Evolutionary conservation across 2,113 vertebrate genomes (phyloP), one percentile per base, ranked within the genome.

Genomic region (Globicephala melas): DNA sequence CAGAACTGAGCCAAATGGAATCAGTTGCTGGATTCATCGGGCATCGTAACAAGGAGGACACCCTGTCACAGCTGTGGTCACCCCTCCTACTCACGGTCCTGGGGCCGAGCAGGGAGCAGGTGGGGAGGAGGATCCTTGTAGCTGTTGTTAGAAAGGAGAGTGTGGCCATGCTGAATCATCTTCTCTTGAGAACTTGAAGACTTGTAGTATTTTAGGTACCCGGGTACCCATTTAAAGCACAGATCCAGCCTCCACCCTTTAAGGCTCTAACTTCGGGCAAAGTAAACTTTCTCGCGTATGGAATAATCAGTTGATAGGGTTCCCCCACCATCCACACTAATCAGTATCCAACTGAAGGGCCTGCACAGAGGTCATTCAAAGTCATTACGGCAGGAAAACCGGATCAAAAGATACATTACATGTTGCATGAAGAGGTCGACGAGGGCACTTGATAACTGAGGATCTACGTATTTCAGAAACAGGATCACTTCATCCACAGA

Each of bases 401-500:
- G 2, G 97, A 97, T 41, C 85, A 94, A 98, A 97, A 97, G 85
- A 87, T 68, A 80, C 99, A 99, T 98, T 98, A 99, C 99, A 77
- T 99, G 99, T 99, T 99, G 99, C 94, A 99, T 99, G 98, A 99
- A 99, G 67, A 99, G 99, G 89, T 99, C 99, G 0, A 99, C 99
- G 6, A 99, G 99, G n/a, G 99, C 99, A 33, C 98, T 99, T 94
- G 99, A 98, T 1, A 99, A 99, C 13, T 99, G 98, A 76, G 99
- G 99, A 98, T 99, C 99, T 38, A 99, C 99, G 90, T 99, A 99
- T 98, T 99, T 99, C 97, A 99, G 99, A 97, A 99, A 99, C 98
- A 98, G 98, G 98, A 99, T 99, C 81, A 99, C 99, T 98, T 99
- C 99, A 91, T 99, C 99, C 96, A 99, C 99, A 91, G 99, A 99